Conservation (phyloP, 2,888 invertebrate genomes). For the Scaptodrosophila latifasciaeformis region DNA sequence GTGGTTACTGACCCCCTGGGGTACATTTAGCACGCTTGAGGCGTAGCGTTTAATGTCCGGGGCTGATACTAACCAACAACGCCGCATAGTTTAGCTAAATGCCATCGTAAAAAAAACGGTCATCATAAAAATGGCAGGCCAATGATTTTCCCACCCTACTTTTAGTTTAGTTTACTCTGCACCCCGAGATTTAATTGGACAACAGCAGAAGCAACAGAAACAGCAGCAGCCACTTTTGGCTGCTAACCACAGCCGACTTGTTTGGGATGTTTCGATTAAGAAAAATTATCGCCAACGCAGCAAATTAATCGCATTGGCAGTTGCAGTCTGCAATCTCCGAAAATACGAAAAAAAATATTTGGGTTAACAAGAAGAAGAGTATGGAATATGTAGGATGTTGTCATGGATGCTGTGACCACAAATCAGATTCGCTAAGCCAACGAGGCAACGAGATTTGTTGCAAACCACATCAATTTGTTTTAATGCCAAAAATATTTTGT, state of each 20-base stretch:
- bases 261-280: slow-evolving; percentile 41
- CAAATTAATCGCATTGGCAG: slow-evolving; percentile 50
- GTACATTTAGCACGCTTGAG: not conserved
- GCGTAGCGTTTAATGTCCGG: not conserved
- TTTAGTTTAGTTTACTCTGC: too few species aligned
- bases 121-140: too few species aligned
- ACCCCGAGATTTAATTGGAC: slow-evolving; percentile 37
- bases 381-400: not conserved
- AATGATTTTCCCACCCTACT: slow-evolving; percentile 50
- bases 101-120: slow-evolving; percentile 59
- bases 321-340: slow-evolving; percentile 33
- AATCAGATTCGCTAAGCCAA: slow-evolving; percentile 65
- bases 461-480: slow-evolving; percentile 39
- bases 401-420: slow-evolving; percentile 40
- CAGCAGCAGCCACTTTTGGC: too few species aligned
- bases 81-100: slow-evolving; percentile 63
- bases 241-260: too few species aligned
- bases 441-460: slow-evolving; percentile 45
- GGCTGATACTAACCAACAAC: too few species aligned
- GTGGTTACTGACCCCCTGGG: not conserved
- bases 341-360: slow-evolving; percentile 43
- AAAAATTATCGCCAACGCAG: slow-evolving; percentile 55
- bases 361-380: slow-evolving; percentile 49
- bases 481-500: slow-evolving; percentile 11
- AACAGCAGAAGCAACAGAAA: slow-evolving; percentile 21